A percentile compares a stretch with the other conserved stretches of the same genome.
Conservation (phyloP, 1,140 invertebrate genomes). For the Nymphalis io region DNA sequence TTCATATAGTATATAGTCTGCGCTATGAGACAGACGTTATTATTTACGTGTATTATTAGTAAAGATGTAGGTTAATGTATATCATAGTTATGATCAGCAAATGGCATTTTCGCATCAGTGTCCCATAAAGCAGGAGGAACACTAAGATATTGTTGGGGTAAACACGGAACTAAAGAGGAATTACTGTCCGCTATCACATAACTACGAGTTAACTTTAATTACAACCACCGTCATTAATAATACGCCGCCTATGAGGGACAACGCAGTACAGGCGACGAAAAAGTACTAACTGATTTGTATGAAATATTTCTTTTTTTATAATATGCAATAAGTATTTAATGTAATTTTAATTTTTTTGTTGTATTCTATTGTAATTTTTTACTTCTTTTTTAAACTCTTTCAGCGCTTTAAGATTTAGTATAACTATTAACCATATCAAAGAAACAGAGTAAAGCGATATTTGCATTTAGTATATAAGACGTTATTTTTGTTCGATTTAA, state of each 20-base stretch:
- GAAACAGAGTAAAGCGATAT: no score
- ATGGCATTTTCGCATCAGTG: slow-evolving; percentile 39
- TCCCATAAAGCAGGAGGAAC: slow-evolving; percentile 47
- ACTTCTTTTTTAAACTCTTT: no score
- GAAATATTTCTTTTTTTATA: no score
- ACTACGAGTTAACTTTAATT: slow-evolving; percentile 65
- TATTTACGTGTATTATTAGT: neutral
- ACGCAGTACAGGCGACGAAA: neutral
- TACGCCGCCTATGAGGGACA: slow-evolving; percentile 17
- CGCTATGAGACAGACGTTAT: neutral
- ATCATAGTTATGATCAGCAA: slow-evolving; percentile 18
- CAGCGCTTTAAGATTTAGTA: no score
- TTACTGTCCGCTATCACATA: slow-evolving; percentile 56
- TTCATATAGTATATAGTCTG: no score
- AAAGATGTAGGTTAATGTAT: slow-evolving; percentile 9
- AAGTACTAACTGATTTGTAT: neutral
- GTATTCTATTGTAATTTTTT: no score
- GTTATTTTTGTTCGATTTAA: no score
- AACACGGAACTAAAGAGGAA: slow-evolving; percentile 62
- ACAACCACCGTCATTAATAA: slow-evolving; percentile 53
- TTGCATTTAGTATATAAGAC: no score
- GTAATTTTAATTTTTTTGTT: no score
- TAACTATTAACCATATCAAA: no score
- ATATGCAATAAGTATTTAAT: no score
- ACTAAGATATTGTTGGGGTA: slow-evolving; percentile 51